phyloP scores from a whole-genome alignment of 2,113 vertebrate species.

The Pithys albifrons region DNA sequence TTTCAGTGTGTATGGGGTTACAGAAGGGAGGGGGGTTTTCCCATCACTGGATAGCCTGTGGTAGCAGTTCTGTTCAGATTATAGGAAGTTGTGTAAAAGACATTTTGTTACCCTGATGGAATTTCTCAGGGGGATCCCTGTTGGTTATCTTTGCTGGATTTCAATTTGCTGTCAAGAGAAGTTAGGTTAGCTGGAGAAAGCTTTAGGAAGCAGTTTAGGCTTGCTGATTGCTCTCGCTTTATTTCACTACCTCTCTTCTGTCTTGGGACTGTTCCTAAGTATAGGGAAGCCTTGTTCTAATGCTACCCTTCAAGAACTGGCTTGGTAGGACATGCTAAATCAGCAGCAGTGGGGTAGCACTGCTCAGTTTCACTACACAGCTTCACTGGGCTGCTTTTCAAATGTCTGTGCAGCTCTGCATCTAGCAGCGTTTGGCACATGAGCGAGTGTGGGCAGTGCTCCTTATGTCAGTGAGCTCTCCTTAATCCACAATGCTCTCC shows the following conservation, averaged over 20 bases:
- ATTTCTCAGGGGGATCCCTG: neutral
- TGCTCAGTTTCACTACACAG: neutral
- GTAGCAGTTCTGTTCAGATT: neutral
- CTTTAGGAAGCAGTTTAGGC: neutral
- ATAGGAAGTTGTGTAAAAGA: neutral
- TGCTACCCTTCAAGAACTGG: neutral
- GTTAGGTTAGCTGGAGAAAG: neutral
- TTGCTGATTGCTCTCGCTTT: neutral
- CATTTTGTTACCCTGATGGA: neutral
- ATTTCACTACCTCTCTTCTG: neutral
- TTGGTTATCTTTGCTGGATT: neutral
- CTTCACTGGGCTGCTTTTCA: neutral
- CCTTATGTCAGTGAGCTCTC: neutral
- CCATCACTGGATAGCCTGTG: neutral
- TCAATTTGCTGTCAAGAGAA: neutral
- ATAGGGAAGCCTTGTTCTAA: neutral
- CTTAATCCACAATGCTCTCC: neutral
- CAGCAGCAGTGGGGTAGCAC: neutral
- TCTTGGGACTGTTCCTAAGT: neutral
- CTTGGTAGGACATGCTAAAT: neutral
- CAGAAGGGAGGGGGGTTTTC: neutral
- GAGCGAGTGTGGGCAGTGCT: neutral
- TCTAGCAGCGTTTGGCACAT: neutral
- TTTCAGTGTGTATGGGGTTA: neutral
- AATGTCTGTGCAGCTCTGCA: neutral